Evolutionary conservation across 2,888 invertebrate species (phyloP), one percentile per base, ranked within the genome.

Genomic region (Tachystola acroxantha): DNA sequence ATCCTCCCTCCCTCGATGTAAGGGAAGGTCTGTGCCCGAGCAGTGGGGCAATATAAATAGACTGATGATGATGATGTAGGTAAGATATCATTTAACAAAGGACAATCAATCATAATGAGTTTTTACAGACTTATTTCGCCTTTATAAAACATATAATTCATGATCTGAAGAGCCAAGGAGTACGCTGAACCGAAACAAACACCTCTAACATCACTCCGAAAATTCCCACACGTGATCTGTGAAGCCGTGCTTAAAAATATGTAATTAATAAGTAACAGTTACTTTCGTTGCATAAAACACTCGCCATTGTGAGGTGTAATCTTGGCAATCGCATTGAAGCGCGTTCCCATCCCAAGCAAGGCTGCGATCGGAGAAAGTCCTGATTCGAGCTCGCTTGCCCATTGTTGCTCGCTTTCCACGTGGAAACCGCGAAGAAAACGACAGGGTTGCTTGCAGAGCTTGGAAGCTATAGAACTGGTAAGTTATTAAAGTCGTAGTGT

Each of bases 221-320:
- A 19, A 20, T 22, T 20, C 34, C 32, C 16, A 16, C 16, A 6
- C 16, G 3, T 16, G 16, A 16, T 16, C 16, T 6, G 16, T n/a
- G n/a, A n/a, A 16, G 16, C 3, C 16, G 38, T 24, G 32, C 35
- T 48, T 48, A 48, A 40, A 56, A 48, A 55, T 50, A 41, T 41
- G 40, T 41, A 41, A 41, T 41, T 41, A 41, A 32, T 52, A 45
- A 61, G 54, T 60, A 65, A 70, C 65, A 58, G 59, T 76, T 62
- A 78, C 75, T 80, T 80, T 78, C 77, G 43, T 81, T 81, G 70
- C 78, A 76, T 77, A 77, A 78, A 80, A 58, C 59, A 53, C 55
- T 46, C 3, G 30, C 10, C 36, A 40, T 36, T 36, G 36, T 36
- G 16, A 10, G 24, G 16, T 6, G 16, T 16, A 16, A 16, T 16